Conservation (phyloP, 1,140 invertebrate genomes). For the Drosophila serrata region DNA sequence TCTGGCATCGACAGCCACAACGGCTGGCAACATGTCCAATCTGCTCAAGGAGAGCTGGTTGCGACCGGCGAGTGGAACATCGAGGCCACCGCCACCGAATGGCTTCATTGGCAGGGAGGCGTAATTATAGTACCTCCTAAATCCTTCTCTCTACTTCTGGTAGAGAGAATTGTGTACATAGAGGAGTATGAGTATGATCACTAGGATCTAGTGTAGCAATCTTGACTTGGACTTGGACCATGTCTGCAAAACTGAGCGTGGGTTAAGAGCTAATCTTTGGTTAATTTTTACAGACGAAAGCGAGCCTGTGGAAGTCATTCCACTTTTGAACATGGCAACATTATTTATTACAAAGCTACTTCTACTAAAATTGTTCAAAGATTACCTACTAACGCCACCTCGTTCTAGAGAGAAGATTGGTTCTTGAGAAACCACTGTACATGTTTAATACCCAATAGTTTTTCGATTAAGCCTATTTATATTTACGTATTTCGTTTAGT, state of each 20-base stretch:
- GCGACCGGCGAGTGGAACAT: slow-evolving; percentile 38
- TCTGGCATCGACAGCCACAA: slow-evolving; percentile 1
- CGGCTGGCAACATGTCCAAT: slow-evolving; percentile 59
- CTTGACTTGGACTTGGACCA: slow-evolving; percentile 33
- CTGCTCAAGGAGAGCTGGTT: slow-evolving; percentile 79
- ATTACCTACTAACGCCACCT: not conserved
- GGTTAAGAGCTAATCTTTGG: not conserved
- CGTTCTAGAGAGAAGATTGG: not conserved
- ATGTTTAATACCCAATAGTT: slow-evolving; percentile 50
- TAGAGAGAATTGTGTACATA: slow-evolving; percentile 59
- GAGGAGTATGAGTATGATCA: not conserved
- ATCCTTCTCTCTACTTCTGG: not conserved
- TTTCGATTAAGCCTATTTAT: slow-evolving; percentile 62
- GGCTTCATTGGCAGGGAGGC: slow-evolving; percentile 82
- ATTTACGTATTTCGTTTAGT: slow-evolving; percentile 74
- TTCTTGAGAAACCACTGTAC: slow-evolving; percentile 8
- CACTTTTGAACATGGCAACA: not conserved
- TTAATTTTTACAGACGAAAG: not conserved
- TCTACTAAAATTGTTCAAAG: not conserved
- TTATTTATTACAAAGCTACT: not conserved
- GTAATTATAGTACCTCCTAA: slow-evolving; percentile 25
- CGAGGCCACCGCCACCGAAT: slow-evolving; percentile 73
- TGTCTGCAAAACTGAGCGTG: slow-evolving; percentile 8
- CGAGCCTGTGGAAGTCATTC: too few species aligned
- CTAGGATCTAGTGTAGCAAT: slow-evolving; percentile 33